Evolutionary conservation across 2,888 invertebrate species (phyloP), one percentile per base, ranked within the genome.

Genomic region (Cataglyphis livida): DNA sequence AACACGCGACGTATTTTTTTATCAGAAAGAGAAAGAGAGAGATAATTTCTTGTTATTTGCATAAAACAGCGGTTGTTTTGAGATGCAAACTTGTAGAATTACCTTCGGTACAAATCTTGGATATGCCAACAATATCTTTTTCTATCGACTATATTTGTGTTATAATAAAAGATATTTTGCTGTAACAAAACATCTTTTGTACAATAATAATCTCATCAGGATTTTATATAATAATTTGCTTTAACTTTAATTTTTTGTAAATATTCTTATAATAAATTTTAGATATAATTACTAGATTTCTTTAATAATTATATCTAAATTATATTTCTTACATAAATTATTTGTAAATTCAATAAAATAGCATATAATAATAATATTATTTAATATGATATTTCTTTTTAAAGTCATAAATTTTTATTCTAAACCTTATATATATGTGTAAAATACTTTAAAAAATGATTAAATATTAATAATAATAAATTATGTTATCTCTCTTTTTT

Each of bases 121-220:
- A 65, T 48, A 59, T 81, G 66, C 57, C 25, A 84, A 87, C 25
- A 84, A 87, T 76, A 87, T 82, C 85, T 85, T 87, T 87, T 82
- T 88, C 85, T 85, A 70, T 25, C 64, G 38, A 64, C 28, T n/a
- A 48, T 48, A 48, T 65, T 21, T 21, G n/a, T 41, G 41, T 32
- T 66, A 57, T 76, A 64, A 75, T 75, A 75, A 48, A 51, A 76
- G 41, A 66, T 76, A 54, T 28, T 28, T 75, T 64, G 32, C 51
- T 28, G 64, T 64, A 51, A 54, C 28, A 15, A 65, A 65, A 66
- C 15, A 66, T 7, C 57, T 41, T 57, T 76, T 32, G 28, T 65
- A 62, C 62, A 65, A 18, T 15, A 54, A 28, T 38, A 38, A 4
- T 76, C 15, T 57, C 54, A 21, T 4, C 35, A 32, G 7, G 9